phyloP scores from a whole-genome alignment of 2,888 invertebrate genomes.

The Xylota sylvarum region DNA sequence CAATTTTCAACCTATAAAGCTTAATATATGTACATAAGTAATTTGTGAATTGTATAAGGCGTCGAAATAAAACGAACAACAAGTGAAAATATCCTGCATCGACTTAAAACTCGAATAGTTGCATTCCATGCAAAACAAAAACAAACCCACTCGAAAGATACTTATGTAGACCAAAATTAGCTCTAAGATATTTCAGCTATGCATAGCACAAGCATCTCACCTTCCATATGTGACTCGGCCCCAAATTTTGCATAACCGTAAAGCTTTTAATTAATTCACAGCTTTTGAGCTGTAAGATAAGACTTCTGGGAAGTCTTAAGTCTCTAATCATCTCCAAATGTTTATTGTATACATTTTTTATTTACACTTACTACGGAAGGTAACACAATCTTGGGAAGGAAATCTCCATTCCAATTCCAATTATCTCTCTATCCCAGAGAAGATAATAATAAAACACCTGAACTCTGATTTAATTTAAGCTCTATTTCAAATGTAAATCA shows the following conservation, averaged over 20 bases:
- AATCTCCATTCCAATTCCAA: not conserved
- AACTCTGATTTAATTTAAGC: constrained; percentile 17
- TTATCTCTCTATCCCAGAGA: not conserved
- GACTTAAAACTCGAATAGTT: not conserved
- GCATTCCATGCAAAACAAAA: constrained; percentile 3
- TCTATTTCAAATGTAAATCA: constrained; percentile 21
- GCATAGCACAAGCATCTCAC: not conserved
- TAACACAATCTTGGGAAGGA: not conserved
- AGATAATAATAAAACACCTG: constrained; percentile 1
- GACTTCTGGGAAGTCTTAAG: not conserved
- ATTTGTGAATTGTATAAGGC: no score
- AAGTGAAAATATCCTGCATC: not conserved
- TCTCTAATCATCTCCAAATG: not conserved
- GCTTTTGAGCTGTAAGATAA: not conserved
- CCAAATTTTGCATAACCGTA: not conserved
- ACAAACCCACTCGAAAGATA: not conserved
- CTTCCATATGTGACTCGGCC: not conserved
- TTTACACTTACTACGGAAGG: not conserved
- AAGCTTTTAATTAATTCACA: not conserved
- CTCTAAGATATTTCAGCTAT: not conserved
- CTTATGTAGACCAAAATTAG: not conserved
- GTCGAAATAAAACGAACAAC: not conserved
- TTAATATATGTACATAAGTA: not conserved
- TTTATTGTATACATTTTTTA: not conserved
- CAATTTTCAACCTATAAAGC: not conserved